Conservation (phyloP, 2,113 vertebrate genomes). For the Oncorhynchus gorbuscha region DNA sequence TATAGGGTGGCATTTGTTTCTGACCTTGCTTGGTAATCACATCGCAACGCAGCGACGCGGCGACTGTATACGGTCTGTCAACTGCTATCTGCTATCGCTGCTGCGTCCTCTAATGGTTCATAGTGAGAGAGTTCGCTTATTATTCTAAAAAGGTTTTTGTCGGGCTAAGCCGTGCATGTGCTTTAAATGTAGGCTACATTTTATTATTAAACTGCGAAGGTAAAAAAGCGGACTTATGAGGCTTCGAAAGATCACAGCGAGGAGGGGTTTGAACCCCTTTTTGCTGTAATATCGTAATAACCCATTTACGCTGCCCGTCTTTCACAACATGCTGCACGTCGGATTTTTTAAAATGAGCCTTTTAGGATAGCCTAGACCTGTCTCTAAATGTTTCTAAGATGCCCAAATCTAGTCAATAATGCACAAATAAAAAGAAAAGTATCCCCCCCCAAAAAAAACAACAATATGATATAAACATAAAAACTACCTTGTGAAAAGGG, state of each 20-base stretch:
- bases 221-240: constrained; percentile 78
- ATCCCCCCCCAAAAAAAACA: no score
- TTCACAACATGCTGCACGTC: constrained; percentile 62
- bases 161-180: constrained; percentile 65
- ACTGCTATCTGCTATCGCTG: constrained; percentile 54
- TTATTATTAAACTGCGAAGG: constrained; percentile 76
- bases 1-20: constrained; percentile 67
- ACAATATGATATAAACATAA: background rate
- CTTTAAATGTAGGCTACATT: constrained; percentile 69
- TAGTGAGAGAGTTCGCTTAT: constrained; percentile 72
- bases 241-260: constrained; percentile 76
- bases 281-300: constrained; percentile 29
- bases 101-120: constrained; percentile 57
- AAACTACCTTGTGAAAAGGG: background rate
- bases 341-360: constrained; percentile 22
- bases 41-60: constrained; percentile 21
- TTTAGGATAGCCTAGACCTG: constrained; percentile 7
- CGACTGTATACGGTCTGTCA: constrained; percentile 69
- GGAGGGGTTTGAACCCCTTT: constrained; percentile 62
- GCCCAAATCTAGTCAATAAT: background rate
- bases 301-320: constrained; percentile 49
- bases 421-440: background rate
- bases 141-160: constrained; percentile 75
- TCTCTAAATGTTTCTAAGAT: constrained; percentile 8
- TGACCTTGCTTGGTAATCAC: constrained; percentile 73